Percentiles rank a stretch among this genome's conserved stretches.
Evolutionary conservation across 1,140 invertebrate genomes (phyloP).

Genomic region (Ylistrum balloti): DNA sequence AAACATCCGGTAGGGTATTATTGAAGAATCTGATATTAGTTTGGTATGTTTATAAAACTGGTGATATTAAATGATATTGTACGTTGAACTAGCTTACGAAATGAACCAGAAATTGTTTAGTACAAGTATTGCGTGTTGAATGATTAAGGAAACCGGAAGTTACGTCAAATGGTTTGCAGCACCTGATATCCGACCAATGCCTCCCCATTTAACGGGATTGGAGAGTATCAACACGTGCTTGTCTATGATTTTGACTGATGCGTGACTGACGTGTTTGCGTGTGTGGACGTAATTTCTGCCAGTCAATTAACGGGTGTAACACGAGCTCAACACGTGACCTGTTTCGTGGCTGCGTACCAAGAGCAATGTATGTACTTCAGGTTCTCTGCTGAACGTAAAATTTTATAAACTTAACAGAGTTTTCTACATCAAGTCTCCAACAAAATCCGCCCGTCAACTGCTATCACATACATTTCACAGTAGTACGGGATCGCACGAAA

Average conservation of each 20-base stretch:
- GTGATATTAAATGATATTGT: too few species aligned
- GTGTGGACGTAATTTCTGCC: slow-evolving; percentile 2
- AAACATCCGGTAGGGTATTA: too few species aligned
- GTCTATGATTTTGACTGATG: neutral
- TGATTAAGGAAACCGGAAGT: neutral
- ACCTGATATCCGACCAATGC: slow-evolving; percentile 1
- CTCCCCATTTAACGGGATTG: neutral
- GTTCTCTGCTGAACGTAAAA: neutral
- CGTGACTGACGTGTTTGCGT: slow-evolving; percentile 17
- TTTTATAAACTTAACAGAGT: neutral
- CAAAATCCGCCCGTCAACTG: too few species aligned
- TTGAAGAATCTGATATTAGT: too few species aligned
- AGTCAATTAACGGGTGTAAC: slow-evolving; percentile 37
- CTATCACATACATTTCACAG: too few species aligned
- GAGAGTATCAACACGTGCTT: neutral
- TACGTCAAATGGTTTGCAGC: neutral
- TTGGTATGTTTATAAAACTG: too few species aligned
- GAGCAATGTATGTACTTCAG: slow-evolving; percentile 30
- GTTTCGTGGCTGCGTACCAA: neutral
- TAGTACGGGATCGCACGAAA: too few species aligned
- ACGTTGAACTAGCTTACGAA: neutral
- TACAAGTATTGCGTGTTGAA: neutral
- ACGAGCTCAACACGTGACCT: neutral
- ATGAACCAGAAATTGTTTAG: neutral
- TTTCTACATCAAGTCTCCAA: neutral